Conservation (phyloP, 2,888 invertebrate genomes). For the Campopleginae sp. region DNA sequence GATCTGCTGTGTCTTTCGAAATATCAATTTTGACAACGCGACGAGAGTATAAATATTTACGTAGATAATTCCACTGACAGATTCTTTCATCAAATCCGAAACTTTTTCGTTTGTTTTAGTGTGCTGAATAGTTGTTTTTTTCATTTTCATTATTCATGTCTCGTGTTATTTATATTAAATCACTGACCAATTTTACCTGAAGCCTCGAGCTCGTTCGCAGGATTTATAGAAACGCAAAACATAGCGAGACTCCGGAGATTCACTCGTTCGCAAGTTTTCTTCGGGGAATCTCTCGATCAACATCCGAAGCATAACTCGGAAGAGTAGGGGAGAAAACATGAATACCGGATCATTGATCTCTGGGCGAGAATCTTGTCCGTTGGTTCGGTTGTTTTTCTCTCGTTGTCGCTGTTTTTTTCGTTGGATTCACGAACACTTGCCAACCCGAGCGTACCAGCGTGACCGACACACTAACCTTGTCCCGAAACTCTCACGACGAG, state of each 20-base stretch:
- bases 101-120: conserved; percentile 6
- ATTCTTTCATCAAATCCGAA: conserved; percentile 44
- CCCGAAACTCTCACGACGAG: conserved; percentile 73
- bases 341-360: conserved; percentile 65
- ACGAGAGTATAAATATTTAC: conserved; percentile 12
- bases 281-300: conserved; percentile 21
- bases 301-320: conserved; percentile 4
- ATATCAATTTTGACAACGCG: conserved; percentile 4
- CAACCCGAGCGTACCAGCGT: conserved; percentile 70
- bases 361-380: conserved; percentile 49
- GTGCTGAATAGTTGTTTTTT: background rate
- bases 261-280: conserved; percentile 22
- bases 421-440: conserved; percentile 66
- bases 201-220: conserved; percentile 27
- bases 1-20: background rate
- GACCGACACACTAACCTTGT: conserved; percentile 80
- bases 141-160: background rate
- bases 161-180: conserved; percentile 40
- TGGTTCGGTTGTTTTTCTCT: conserved; percentile 35
- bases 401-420: conserved; percentile 21
- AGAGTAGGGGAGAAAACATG: conserved; percentile 37
- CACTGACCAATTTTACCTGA: conserved; percentile 45
- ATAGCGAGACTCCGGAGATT: conserved; percentile 1
- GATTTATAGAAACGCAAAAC: conserved; percentile 19
- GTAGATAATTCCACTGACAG: conserved; percentile 49